These are phyloP conservation scores for Bujurquina vittata DNA, from an alignment of 2,113 vertebrate species.

Conservation along the genomic window DNA sequence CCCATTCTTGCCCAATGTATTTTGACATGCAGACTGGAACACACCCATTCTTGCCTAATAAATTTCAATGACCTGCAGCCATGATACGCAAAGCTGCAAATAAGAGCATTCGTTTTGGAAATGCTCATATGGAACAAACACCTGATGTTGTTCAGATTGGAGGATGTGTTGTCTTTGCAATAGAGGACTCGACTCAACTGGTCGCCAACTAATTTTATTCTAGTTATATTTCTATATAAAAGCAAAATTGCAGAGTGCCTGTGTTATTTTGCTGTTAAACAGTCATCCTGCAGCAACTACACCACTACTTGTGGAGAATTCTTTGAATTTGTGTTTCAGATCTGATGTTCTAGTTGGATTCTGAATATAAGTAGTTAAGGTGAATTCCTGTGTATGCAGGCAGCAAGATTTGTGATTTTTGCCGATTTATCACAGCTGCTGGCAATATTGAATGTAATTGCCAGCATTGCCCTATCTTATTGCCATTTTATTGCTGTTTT, in stretches of 20 bases:
- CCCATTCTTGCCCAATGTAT: too few species aligned
- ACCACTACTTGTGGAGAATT: background rate
- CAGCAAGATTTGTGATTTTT: background rate
- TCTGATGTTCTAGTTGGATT: background rate
- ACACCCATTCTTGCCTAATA: too few species aligned
- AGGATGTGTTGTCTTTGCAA: background rate
- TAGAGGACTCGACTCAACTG: background rate
- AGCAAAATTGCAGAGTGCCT: background rate
- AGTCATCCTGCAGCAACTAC: background rate
- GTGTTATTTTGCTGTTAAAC: background rate
- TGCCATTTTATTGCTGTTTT: background rate
- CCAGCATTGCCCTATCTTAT: background rate
- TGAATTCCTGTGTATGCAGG: background rate
- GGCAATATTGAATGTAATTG: background rate
- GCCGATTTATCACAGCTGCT: background rate
- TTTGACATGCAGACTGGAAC: too few species aligned
- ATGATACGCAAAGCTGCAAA: too few species aligned
- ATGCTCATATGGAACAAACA: too few species aligned
- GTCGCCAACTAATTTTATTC: background rate
- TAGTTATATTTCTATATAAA: background rate
- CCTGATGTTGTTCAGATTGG: too few species aligned
- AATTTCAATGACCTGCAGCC: too few species aligned
- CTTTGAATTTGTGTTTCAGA: background rate
- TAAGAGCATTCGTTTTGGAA: too few species aligned
- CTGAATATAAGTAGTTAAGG: background rate